phyloP scores from a whole-genome alignment of 2,797 vertebrate species.

The Lepus townsendii region DNA sequence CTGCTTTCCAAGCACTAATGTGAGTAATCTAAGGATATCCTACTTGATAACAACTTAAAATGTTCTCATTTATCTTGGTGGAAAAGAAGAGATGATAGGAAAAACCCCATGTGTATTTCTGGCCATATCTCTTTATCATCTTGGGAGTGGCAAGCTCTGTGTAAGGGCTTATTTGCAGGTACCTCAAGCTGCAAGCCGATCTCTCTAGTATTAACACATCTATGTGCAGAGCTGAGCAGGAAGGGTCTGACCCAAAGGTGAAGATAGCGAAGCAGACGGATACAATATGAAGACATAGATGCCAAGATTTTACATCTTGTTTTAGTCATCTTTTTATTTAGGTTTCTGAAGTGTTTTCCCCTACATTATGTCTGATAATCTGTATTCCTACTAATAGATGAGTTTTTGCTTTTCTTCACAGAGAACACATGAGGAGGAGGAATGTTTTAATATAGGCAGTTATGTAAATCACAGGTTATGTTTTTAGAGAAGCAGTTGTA shows the following conservation, averaged over 20 bases:
- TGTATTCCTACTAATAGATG: neutral
- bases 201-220: no score
- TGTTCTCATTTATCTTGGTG: neutral
- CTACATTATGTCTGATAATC: neutral
- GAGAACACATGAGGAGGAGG: neutral
- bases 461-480: neutral
- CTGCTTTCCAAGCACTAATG: neutral
- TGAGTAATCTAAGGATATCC: neutral
- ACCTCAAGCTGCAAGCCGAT: no score
- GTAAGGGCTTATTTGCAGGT: no score
- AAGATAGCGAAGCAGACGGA: no score
- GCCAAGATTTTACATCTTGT: no score
- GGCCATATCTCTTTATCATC: no score
- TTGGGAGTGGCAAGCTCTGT: no score
- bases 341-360: neutral
- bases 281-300: no score
- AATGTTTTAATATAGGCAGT: neutral
- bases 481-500: conserved; percentile 33
- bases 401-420: conserved; percentile 15
- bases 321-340: neutral
- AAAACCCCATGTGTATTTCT: neutral
- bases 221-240: no score
- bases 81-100: neutral
- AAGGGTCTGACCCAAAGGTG: no score
- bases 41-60: neutral